Base-by-base conservation (phyloP, 2,113 vertebrate genomes). In the Probosciger aterrimus region DNA sequence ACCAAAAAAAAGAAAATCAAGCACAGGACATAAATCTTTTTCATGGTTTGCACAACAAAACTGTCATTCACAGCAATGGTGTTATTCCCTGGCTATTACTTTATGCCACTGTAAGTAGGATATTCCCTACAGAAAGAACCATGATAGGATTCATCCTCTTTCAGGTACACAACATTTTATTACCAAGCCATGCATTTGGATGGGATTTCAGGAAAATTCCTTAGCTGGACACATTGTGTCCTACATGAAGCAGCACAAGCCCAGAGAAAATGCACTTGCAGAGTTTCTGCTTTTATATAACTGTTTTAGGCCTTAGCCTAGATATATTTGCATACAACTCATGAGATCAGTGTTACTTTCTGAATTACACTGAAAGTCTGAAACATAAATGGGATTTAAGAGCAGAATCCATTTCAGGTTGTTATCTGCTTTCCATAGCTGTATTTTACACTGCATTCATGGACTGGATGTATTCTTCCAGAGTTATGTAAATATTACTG, bases 381-480 rank as follows among this genome's bases (percentile, higher is more conserved):
- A 59, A 57, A 33, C 0, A 1, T 18, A 74, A 52, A 47, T 13
- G 30, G 73, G 11, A 31, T 64, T 89, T 73, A 28, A 57, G 25
- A 50, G 22, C 15, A 73, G 59, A 57, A 52, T 55, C 41, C 3
- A 6, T 63, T 41, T 41, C 25, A 10, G 19, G 37, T 24, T 62
- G 28, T 28, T 67, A 17, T 24, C 9, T 55, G 31, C 24, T 67
- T 46, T 55, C 59, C 55, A 33, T 15, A 41, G 49, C 25, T 75
- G 47, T 57, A 14, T 68, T 79, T 68, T 46, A 69, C 0, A 1
- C 52, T 19, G 6, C 1, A 2, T 43, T 60, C 18, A 1, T 10
- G n/a, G 67, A 20, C 27, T 18, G 14, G 22, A 10, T 52, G 23
- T 25, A 12, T 78, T 59, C 28, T 62, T 83, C 35, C 39, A 35